Evolutionary conservation across 1,140 invertebrate species (phyloP), one percentile per base, ranked within the genome.

Genomic region (Bradysia coprophila): DNA sequence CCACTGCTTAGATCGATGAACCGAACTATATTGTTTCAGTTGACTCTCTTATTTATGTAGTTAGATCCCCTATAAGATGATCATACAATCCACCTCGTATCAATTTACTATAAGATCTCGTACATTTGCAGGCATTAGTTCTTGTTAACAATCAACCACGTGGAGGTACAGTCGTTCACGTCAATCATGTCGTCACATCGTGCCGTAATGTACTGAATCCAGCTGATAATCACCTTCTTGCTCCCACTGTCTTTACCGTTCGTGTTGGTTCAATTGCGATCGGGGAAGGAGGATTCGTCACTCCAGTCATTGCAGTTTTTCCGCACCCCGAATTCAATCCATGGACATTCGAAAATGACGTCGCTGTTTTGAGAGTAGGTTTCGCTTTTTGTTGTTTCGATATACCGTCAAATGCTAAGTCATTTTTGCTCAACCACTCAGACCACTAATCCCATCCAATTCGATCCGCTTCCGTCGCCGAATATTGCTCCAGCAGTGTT

Each of bases 301-400:
- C n/a, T n/a, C n/a, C n/a, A n/a, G n/a, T n/a, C 1, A 10, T 23
- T 11, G 24, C 21, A 19, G 24, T 41, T 16, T 41, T 41, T 8
- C 13, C 24, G 10, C 39, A 41, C 2, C n/a, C 6, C 3, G 22
- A 31, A 8, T 41, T 9, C 23, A 24, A 28, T 28, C 22, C 39
- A 31, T 41, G 24, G n/a, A 41, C 22, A 16, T 18, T 18, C 11
- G 39, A 24, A 8, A 41, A 41, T 41, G 21, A 41, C 31, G 9
- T 41, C 9, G 39, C 39, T 18, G 16, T 41, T n/a, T 31, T 41
- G 15, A 15, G 39, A 31, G 39, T 41, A 31, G 19, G 15, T 23
- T 39, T 22, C 15, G 5, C 19, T 31, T 8, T 21, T 18, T n/a
- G 24, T 21, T 28, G 13, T 28, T 13, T 28, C 24, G 13, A 28